Base-by-base conservation (phyloP, 2,888 invertebrate species). In the Alviniconcha strummeri region DNA sequence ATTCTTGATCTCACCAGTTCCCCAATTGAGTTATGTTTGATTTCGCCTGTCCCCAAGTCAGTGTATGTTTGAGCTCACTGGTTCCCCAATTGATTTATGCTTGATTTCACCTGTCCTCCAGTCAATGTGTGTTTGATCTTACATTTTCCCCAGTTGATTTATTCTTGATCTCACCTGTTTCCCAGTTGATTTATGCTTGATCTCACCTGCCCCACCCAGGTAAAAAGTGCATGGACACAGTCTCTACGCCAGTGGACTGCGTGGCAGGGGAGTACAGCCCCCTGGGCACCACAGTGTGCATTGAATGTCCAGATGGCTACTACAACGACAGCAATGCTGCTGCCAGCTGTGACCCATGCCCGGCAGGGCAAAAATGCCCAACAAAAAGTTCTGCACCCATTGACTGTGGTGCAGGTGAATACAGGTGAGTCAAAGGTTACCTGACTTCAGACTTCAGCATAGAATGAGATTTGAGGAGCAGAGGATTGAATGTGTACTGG, bases 241-340 rank as follows among this genome's bases (percentile, higher is more conserved):
- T 86, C 8, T 72, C 88, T 17, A 84, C 88, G 4, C 89, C 89
- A 17, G 87, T 88, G 8, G 83, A 83, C 13, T 92, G 92, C 88
- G 85, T 87, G 0, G 85, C 88, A 0, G 91, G 91, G 13, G 86
- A 84, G 57, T 92, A 90, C 88, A 90, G 91, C 77, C 77, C 86
- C 4, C 86, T 86, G 11, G 88, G 88, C 13, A 83, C 76, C 69
- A 79, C 84, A 5, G 72, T 77, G 15, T 88, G 88, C 72, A 60
- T 79, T 5, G 56, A 83, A 11, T 88, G 87, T 67, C 74, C 80
- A 8, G 83, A 84, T 76, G 90, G 90, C 9, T 86, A 87, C 79
- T 88, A 88, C 83, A 85, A 88, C 57, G 75, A 86, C 52, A 57
- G 85, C 6, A 74, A 67, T 15, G 88, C 88, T 15, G 83, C 87